Base-by-base conservation (phyloP, 2,797 vertebrate species). In the Falco novaeseelandiae region DNA sequence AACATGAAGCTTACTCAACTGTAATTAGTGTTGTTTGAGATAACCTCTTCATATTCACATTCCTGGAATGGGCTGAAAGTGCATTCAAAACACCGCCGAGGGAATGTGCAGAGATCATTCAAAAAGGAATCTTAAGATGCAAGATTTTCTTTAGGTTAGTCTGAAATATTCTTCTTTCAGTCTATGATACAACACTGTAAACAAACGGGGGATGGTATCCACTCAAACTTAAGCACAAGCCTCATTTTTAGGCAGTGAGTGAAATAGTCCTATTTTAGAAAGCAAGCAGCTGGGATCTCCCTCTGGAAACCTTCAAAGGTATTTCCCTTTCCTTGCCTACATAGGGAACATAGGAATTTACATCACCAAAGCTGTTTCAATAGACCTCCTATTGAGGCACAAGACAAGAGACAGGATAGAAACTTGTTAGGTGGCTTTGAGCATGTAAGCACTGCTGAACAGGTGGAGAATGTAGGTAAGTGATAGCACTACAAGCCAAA, bases 51-150 rank as follows among this genome's bases (percentile, higher is more conserved):
- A 97, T 94, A 96, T 97, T 97, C 95, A 96, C 96, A 97, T 95
- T 97, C 93, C 95, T 96, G 94, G 95, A 94, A 97, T 44, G 96
- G 94, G 96, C 95, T 97, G 95, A 96, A 94, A 96, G 95, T 96
- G 93, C 96, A 97, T 96, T 93, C 95, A 96, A 97, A 95, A 96
- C 96, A 96, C 96, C 93, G 94, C 93, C 95, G 96, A 92, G 95
- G 94, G 89, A 97, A 97, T 95, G 95, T 97, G 96, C 96, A 96
- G 96, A 97, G 96, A 95, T 97, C 97, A 97, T 80, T 97, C 94
- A 96, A 97, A 97, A 97, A 97, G 92, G 95, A 97, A 96, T 96
- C 96, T 97, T 97, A 96, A 97, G 96, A 96, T 94, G 95, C 91
- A 95, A 97, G 96, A 96, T 96, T 96, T 96, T 95, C 94, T 96